phyloP scores from a whole-genome alignment of 2,797 vertebrate genomes.

The Thunnus albacares region DNA sequence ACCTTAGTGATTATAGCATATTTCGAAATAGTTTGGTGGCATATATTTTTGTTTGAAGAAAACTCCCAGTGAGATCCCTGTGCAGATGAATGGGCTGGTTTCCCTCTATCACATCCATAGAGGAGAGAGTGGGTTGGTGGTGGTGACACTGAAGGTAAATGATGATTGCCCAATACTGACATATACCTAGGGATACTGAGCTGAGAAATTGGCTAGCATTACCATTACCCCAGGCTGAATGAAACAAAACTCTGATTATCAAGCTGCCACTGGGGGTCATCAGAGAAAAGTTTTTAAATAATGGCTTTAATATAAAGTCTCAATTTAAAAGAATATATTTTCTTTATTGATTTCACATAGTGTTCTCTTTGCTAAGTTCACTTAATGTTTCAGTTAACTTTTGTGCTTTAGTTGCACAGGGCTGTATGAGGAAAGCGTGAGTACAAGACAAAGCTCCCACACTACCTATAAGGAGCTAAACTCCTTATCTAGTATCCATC shows the following conservation, averaged over 20 bases:
- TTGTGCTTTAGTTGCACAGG: background rate
- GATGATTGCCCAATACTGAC: background rate
- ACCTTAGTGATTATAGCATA: background rate
- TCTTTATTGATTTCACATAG: background rate
- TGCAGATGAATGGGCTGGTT: too few species aligned
- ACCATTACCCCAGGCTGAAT: background rate
- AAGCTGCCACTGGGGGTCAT: background rate
- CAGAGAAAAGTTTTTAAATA: slow-evolving; percentile 5
- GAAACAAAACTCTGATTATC: slow-evolving; percentile 19
- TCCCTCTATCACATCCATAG: too few species aligned
- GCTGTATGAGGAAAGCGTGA: background rate
- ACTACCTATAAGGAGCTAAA: background rate
- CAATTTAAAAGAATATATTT: background rate
- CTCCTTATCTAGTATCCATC: background rate
- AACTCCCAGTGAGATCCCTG: too few species aligned
- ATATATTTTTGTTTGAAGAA: background rate
- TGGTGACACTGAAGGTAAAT: background rate
- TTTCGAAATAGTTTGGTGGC: background rate
- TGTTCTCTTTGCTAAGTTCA: background rate
- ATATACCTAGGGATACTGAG: background rate
- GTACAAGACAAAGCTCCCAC: background rate
- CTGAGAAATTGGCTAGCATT: background rate
- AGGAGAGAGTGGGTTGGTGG: too few species aligned
- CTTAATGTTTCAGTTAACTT: background rate
- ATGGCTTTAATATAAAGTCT: slow-evolving; percentile 2